These are phyloP conservation scores for Odontamblyopus rebecca DNA, from an alignment of 2,797 vertebrate genomes.

Conservation along the genomic window DNA sequence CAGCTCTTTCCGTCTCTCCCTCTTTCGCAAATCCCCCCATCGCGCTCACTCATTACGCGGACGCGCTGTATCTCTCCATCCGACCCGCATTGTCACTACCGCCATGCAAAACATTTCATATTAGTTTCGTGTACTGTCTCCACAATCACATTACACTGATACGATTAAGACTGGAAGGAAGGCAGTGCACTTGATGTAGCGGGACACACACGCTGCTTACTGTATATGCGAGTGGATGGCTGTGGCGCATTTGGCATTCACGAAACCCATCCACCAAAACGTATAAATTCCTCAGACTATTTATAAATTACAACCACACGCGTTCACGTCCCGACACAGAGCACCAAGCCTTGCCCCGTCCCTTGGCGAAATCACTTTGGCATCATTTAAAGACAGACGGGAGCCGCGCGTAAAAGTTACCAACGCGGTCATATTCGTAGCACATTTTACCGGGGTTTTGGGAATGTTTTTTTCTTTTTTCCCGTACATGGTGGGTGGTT, in stretches of 20 bases:
- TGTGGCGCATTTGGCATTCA: slow-evolving; percentile 48
- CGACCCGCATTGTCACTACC: slow-evolving; percentile 13
- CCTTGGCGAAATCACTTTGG: neutral
- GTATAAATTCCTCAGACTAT: neutral
- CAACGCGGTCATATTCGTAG: neutral
- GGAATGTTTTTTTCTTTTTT: neutral
- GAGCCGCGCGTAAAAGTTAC: slow-evolving; percentile 12
- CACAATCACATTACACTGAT: neutral
- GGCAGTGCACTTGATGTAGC: slow-evolving; percentile 5
- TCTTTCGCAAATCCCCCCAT: neutral
- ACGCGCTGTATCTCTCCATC: slow-evolving; percentile 36
- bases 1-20: neutral
- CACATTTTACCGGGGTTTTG: neutral
- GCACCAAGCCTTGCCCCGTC: slow-evolving; percentile 31
- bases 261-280: neutral
- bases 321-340: slow-evolving; percentile 50
- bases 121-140: neutral
- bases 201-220: slow-evolving; percentile 36
- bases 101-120: slow-evolving; percentile 4
- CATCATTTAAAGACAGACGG: neutral
- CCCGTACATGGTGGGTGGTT: neutral
- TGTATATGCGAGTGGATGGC: slow-evolving; percentile 1
- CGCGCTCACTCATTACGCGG: slow-evolving; percentile 42
- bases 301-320: slow-evolving; percentile 59
- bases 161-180: neutral